Base-by-base conservation (phyloP, 2,888 invertebrate genomes). In the Lithophane semibrunnea region DNA sequence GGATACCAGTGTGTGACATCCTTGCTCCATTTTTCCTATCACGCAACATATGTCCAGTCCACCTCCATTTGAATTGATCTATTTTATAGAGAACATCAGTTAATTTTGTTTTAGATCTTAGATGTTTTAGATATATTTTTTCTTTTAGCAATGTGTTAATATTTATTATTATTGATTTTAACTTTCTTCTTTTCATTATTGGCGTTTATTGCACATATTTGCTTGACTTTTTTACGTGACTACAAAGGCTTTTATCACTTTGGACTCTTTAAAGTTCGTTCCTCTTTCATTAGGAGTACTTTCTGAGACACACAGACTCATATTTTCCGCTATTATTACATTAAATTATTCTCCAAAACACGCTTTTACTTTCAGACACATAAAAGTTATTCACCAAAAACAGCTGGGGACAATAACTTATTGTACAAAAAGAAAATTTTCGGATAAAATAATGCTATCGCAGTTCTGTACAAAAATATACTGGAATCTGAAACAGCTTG, bases 401-500 rank as follows among this genome's bases (percentile, higher is more conserved):
- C 60, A 73, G 60, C 84, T 80, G 60, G 9, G 24, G 37, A 56
- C 29, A 68, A 84, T 79, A 72, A 73, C 3, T 79, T 68, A 52
- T 37, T n/a, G 9, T 49, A 44, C 16, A 74, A 66, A 73, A 52
- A 56, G 29, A 83, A 68, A n/a, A n/a, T 9, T 47, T 69, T 56
- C 52, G 65, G 21, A 80, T 66, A 47, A 74, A 79, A 69, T 73
- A 83, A 60, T 42, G 49, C 73, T 65, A 73, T 73, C 56, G 56
- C 47, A 63, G 49, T 65, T 79, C 47, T 69, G 42, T 16, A 64
- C 63, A 82, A 84, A 71, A 84, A 75, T 84, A 56, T 71, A 71
- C 18, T 67, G 70, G 56, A 80, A 60, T 71, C 44, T 56, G 81
- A 84, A 84, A 80, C 64, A 60, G 85, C 54, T 84, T 80, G 85